Conservation (phyloP, 2,797 vertebrate species). For the Lateolabrax maculatus region DNA sequence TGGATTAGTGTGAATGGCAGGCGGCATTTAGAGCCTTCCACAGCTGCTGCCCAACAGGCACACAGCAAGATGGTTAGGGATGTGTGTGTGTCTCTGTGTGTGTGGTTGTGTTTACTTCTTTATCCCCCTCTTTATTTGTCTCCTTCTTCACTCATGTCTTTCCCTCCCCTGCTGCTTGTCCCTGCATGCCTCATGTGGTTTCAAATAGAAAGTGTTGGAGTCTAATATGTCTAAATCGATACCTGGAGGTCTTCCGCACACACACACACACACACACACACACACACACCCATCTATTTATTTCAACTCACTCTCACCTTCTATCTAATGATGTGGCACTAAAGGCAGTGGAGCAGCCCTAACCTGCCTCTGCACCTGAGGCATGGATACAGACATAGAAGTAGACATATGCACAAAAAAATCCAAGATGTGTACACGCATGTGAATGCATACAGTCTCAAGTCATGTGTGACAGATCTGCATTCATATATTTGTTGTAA, state of each 20-base stretch:
- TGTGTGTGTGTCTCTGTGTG: background rate
- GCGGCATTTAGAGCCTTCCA: constrained; percentile 44
- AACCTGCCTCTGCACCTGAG: constrained; percentile 43
- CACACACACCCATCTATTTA: constrained; percentile 15
- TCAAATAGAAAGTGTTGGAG: constrained; percentile 31
- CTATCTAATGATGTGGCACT: constrained; percentile 8
- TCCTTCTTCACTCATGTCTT: constrained; percentile 13
- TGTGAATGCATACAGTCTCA: background rate
- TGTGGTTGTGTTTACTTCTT: background rate
- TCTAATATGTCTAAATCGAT: constrained; percentile 35
- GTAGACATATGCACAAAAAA: background rate
- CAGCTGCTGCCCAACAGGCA: constrained; percentile 52
- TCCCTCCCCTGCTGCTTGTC: constrained; percentile 44
- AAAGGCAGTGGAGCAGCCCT: constrained; percentile 28
- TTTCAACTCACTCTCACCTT: constrained; percentile 33
- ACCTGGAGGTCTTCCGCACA: constrained; percentile 1
- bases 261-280: constrained; percentile 15
- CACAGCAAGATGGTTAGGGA: constrained; percentile 22
- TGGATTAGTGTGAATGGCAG: constrained; percentile 50
- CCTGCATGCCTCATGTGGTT: constrained; percentile 37
- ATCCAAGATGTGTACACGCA: background rate
- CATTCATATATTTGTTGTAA: background rate
- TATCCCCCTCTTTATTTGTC: background rate
- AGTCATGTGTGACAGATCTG: background rate
- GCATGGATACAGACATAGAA: constrained; percentile 5